These are phyloP conservation scores for Helicorthomorpha holstii DNA, from an alignment of 1,140 invertebrate species.

Conservation along the genomic window DNA sequence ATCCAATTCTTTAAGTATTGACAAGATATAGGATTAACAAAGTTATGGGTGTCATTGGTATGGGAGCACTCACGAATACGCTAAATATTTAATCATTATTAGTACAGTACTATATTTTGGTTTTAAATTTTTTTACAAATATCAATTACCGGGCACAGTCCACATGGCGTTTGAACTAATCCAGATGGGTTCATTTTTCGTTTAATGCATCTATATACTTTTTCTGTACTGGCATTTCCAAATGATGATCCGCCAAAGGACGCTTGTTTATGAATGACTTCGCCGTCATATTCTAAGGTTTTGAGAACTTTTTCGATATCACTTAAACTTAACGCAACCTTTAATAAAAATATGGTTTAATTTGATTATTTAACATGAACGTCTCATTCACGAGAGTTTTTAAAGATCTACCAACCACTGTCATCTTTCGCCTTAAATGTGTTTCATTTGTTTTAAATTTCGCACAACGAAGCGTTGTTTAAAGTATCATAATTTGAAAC, in stretches of 20 bases:
- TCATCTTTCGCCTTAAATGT: too few relatives aligned
- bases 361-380: conserved; percentile 27
- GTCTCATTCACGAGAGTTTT: conserved; percentile 3
- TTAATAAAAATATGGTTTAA: conserved; percentile 54
- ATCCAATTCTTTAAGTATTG: conserved; percentile 77
- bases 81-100: conserved; percentile 12
- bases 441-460: too few relatives aligned
- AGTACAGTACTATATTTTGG: conserved; percentile 10
- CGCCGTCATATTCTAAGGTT: conserved; percentile 84
- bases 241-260: conserved; percentile 35
- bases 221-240: conserved; percentile 20
- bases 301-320: conserved; percentile 86
- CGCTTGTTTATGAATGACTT: conserved; percentile 58
- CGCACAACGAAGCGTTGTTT: too few relatives aligned
- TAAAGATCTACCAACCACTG: neutral
- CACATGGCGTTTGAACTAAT: conserved; percentile 67
- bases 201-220: conserved; percentile 60
- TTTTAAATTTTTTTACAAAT: neutral
- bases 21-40: conserved; percentile 62
- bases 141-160: conserved; percentile 60
- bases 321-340: conserved; percentile 44
- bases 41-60: conserved; percentile 58
- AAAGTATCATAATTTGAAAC: too few relatives aligned
- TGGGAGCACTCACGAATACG: conserved; percentile 51
- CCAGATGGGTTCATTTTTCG: conserved; percentile 47